Conservation (phyloP, 1,140 invertebrate genomes). For the Batillaria attramentaria region DNA sequence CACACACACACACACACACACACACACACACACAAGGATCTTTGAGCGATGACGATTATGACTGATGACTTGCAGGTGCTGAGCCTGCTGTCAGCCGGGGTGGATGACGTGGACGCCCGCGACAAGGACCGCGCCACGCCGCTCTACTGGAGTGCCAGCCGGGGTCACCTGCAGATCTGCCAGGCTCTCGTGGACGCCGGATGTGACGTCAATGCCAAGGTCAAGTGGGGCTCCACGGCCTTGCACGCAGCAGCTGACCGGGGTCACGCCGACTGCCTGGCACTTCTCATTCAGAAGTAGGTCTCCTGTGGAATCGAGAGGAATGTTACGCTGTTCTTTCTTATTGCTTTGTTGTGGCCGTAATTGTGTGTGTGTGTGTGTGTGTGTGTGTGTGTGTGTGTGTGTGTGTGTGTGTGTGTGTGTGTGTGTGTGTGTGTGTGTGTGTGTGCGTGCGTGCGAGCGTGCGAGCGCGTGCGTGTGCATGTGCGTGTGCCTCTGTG, state of each 20-base stretch:
- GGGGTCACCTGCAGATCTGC: constrained; percentile 51
- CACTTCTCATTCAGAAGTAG: constrained; percentile 51
- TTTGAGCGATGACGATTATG: too few species aligned
- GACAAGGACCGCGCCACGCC: constrained; percentile 51
- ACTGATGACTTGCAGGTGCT: constrained; percentile 8
- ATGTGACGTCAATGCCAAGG: constrained; percentile 52
- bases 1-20: constrained; percentile 28
- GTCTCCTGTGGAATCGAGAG: too few species aligned
- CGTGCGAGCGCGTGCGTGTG: too few species aligned
- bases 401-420: neutral
- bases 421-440: constrained; percentile 1
- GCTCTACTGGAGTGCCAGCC: constrained; percentile 58
- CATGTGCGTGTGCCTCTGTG: too few species aligned
- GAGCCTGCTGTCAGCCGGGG: neutral
- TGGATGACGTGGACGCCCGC: constrained; percentile 31
- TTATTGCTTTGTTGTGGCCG: too few species aligned
- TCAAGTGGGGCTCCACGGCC: constrained; percentile 57
- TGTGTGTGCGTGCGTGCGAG: neutral
- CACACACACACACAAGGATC: too few species aligned
- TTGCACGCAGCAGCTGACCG: constrained; percentile 58
- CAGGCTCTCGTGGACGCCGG: constrained; percentile 42
- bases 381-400: too few species aligned
- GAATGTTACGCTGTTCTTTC: too few species aligned
- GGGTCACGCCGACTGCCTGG: constrained; percentile 54
- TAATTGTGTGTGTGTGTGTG: too few species aligned